A percentile compares a stretch with the other conserved stretches of the same genome.
These are phyloP conservation scores for Stylophora pistillata DNA, from an alignment of 64 coral and sea anemone species.

Conservation along the genomic window DNA sequence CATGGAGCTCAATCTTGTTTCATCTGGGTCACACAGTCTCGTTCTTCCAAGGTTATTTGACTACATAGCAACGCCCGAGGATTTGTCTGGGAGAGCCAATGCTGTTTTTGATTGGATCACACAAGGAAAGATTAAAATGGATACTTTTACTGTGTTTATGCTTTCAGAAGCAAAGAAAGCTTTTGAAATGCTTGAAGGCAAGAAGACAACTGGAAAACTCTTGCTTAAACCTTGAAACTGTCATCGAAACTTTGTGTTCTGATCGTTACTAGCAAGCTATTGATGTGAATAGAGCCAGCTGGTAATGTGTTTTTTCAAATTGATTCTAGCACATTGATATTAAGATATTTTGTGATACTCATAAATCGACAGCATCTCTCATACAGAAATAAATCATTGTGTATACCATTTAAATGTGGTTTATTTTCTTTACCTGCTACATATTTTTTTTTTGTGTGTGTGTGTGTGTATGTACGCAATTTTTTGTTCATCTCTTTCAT, in stretches of 20 bases:
- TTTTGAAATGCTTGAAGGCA: constrained; percentile 58
- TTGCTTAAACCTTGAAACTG: constrained; percentile 48
- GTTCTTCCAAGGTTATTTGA: constrained; percentile 19
- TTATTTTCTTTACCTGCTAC: too few relatives aligned
- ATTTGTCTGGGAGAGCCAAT: constrained; percentile 34
- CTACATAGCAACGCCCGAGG: constrained; percentile 31
- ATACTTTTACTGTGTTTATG: constrained; percentile 38
- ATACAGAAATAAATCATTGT: too few relatives aligned
- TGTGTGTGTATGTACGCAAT: too few relatives aligned
- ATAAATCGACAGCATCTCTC: too few relatives aligned
- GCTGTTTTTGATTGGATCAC: constrained; percentile 65
- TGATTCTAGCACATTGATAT: too few relatives aligned
- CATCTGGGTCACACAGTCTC: constrained; percentile 27
- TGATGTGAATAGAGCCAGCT: too few relatives aligned
- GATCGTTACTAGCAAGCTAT: neutral
- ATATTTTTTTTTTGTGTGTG: too few relatives aligned
- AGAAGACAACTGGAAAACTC: constrained; percentile 68
- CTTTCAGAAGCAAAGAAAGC: constrained; percentile 59
- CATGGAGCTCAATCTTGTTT: neutral
- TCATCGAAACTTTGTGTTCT: neutral
- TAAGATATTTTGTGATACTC: too few relatives aligned
- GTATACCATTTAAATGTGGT: too few relatives aligned
- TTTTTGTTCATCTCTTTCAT: too few relatives aligned
- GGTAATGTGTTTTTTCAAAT: too few relatives aligned
- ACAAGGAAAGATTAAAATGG: constrained; percentile 60